These are phyloP conservation scores for Erethizon dorsatum DNA, from an alignment of 2,797 vertebrate genomes.

Conservation along the genomic window DNA sequence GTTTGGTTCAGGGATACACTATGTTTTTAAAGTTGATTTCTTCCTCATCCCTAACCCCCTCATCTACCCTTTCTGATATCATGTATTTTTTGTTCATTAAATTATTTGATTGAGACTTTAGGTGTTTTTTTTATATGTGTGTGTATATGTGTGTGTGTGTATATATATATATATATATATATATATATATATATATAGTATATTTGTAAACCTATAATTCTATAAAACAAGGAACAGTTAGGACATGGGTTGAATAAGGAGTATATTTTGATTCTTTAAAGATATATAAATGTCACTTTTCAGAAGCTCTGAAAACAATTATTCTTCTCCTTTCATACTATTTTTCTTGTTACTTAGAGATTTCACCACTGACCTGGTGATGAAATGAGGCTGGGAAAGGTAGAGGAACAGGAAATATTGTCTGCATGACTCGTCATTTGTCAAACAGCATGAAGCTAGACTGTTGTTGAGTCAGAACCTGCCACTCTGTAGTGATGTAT, in stretches of 20 bases:
- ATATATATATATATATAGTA: neutral
- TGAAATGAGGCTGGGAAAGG: conserved; percentile 43
- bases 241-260: neutral
- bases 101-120: conserved; percentile 21
- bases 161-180: too few relatives aligned
- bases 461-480: conserved; percentile 56
- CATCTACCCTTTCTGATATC: neutral
- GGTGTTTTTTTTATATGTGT: neutral
- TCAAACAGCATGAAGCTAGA: conserved; percentile 69
- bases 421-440: conserved; percentile 54
- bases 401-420: neutral
- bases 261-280: neutral
- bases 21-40: neutral
- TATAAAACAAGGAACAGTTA: neutral
- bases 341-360: conserved; percentile 50
- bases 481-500: conserved; percentile 72
- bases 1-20: neutral
- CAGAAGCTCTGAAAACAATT: neutral
- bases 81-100: neutral
- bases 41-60: neutral
- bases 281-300: neutral
- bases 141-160: too few relatives aligned
- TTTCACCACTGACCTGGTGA: neutral
- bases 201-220: neutral
- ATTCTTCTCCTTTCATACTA: neutral